Evolutionary conservation across 2,797 vertebrate genomes (phyloP).

Genomic region (Molossus alvarezi): DNA sequence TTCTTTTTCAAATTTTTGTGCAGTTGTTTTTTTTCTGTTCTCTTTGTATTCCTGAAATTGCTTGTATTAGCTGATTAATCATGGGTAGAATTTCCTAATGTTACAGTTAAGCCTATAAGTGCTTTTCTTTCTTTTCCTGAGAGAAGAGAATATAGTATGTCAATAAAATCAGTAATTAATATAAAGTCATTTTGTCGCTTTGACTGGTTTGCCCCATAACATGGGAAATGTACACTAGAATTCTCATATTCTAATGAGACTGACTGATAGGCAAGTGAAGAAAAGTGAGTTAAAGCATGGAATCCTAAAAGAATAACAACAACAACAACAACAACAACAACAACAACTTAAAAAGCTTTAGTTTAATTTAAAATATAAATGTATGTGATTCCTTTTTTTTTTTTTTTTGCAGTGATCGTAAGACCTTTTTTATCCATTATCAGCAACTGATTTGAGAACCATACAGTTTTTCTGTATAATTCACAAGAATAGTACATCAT

Average conservation of each 20-base stretch:
- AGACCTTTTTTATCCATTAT: not conserved
- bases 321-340: too few relatives aligned
- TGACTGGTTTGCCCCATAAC: not conserved
- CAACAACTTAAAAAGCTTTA: not conserved
- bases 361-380: conserved; percentile 49
- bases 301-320: not conserved
- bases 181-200: not conserved
- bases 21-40: not conserved
- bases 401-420: not conserved
- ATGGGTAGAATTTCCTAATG: conserved; percentile 22
- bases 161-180: conserved; percentile 52
- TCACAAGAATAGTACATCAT: not conserved
- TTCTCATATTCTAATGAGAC: not conserved
- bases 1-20: conserved; percentile 2
- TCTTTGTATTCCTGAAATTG: conserved; percentile 27
- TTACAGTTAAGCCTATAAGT: conserved; percentile 33
- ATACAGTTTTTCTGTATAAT: not conserved
- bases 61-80: not conserved
- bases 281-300: not conserved
- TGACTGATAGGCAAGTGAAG: not conserved
- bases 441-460: not conserved
- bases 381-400: not conserved
- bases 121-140: not conserved
- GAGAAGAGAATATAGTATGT: conserved; percentile 17
- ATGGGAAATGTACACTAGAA: conserved; percentile 8